Percentiles rank a stretch among this genome's conserved stretches.
Conservation (phyloP, 2,113 vertebrate species). For the Ranitomeya imitator region DNA sequence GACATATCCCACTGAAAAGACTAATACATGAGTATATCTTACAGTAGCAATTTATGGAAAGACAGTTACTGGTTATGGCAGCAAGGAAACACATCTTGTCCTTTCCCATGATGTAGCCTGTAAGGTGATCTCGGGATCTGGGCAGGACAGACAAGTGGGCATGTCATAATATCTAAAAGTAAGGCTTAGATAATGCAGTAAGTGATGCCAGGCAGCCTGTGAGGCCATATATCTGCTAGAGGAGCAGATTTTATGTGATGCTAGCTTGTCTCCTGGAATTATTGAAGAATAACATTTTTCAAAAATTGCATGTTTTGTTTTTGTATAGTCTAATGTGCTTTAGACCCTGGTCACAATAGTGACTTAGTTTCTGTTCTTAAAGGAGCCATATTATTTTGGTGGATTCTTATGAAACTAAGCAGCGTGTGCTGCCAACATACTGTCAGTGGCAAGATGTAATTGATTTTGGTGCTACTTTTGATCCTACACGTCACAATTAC, state of each 20-base stretch:
- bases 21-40: background rate
- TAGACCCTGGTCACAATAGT: background rate
- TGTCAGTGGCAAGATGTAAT: too few relatives aligned
- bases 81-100: background rate
- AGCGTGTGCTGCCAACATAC: too few relatives aligned
- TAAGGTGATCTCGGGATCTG: background rate
- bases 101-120: background rate
- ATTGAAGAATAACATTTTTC: background rate
- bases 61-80: background rate
- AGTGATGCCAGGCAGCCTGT: background rate
- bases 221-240: background rate
- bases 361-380: too few relatives aligned
- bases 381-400: too few relatives aligned
- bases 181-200: background rate
- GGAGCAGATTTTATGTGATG: constrained; percentile 17
- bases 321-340: background rate
- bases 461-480: too few relatives aligned
- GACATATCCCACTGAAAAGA: background rate
- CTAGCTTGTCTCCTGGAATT: constrained; percentile 4
- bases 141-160: background rate
- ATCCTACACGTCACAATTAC: too few relatives aligned
- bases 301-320: background rate
- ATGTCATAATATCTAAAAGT: constrained; percentile 10
- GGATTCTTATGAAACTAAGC: too few relatives aligned
- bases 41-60: constrained; percentile 1